Base-by-base conservation (phyloP, 2,113 vertebrate species). In the Oncorhynchus gorbuscha region DNA sequence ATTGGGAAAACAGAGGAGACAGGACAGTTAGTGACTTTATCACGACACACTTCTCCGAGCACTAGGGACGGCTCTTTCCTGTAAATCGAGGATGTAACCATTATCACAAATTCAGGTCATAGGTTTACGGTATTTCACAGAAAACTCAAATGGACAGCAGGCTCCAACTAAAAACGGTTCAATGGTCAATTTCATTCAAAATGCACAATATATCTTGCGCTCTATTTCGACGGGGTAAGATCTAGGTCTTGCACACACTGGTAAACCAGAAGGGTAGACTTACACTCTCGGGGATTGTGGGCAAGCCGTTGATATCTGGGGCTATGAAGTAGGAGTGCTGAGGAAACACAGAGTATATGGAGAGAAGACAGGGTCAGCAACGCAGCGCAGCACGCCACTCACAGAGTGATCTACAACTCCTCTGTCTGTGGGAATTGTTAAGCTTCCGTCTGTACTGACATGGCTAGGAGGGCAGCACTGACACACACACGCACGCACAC, bases 211-310 rank as follows among this genome's bases (percentile, higher is more conserved):
- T 51, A 55, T 55, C 18, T 18, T 4, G 51, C 5, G 14, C 49
- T 16, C 49, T 55, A 55, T 55, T 55, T 55, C 16, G 51, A 55
- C 12, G 18, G 51, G 51, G 51, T 16, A 18, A 55, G 51, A 55
- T 55, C 13, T 18, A 55, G 64, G 3, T 24, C 22, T 66, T 26
- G 64, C 61, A 24, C 61, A 24, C 61, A 7, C 32, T 76, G 26
- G 26, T 5, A 30, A 8, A 26, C 64, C 64, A 28, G 65, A 81
- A 65, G 20, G 3, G 30, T 49, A 91, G 92, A 97, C 98, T 97
- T 91, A 99, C 98, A 77, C 94, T 99, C 95, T 99, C 98, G 66
- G 98, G 98, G 88, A 99, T 97, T 62, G 97, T 98, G 85, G 97
- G 98, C 85, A 99, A 95, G 93, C 97, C 95, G 92, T 94, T 96